A percentile compares a stretch with the other conserved stretches of the same genome.
Evolutionary conservation across 2,113 vertebrate genomes (phyloP).

Genomic region (Grammomys surdaster): DNA sequence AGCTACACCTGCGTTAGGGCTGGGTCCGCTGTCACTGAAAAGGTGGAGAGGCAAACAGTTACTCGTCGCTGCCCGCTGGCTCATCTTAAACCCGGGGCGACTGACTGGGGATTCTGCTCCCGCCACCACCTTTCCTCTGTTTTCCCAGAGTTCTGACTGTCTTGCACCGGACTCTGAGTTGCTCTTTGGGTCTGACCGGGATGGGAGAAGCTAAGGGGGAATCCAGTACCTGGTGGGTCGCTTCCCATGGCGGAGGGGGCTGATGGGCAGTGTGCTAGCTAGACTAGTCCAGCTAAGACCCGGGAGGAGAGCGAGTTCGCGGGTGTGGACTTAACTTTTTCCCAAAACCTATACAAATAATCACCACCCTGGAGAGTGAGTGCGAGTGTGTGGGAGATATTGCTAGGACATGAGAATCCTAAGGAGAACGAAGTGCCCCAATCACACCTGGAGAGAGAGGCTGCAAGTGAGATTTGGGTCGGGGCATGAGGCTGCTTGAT

Average conservation of each 20-base stretch:
- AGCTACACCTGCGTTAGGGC: neutral
- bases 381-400: too few relatives aligned
- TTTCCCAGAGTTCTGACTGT: neutral
- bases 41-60: constrained; percentile 49
- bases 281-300: neutral
- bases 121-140: neutral
- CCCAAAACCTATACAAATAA: neutral
- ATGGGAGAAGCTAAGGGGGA: neutral
- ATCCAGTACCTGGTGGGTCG: neutral
- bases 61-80: neutral
- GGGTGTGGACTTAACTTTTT: constrained; percentile 67
- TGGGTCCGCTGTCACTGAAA: neutral
- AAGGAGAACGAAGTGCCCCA: constrained; percentile 9
- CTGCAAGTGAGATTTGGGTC: constrained; percentile 16
- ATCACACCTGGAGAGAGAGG: neutral
- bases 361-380: neutral
- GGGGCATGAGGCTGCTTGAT: neutral
- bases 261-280: constrained; percentile 17
- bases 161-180: neutral
- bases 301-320: neutral
- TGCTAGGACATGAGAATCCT: neutral
- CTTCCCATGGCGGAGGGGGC: neutral
- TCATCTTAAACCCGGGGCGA: neutral
- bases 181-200: constrained; percentile 19
- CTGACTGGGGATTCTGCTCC: neutral